phyloP scores from a whole-genome alignment of 1,140 invertebrate genomes.

The Apolygus lucorum region DNA sequence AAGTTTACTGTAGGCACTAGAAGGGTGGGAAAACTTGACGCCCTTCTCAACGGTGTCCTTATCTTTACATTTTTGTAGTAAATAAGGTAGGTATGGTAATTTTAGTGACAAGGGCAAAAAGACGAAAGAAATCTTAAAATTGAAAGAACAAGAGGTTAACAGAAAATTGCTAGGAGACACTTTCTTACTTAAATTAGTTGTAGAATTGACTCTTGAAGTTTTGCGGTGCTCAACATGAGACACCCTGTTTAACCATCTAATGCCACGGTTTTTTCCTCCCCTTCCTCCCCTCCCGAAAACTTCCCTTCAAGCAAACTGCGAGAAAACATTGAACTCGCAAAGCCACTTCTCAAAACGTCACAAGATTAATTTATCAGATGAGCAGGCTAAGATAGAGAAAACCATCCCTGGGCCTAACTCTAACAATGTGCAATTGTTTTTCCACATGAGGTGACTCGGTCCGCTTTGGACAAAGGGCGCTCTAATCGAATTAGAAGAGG shows the following conservation, averaged over 20 bases:
- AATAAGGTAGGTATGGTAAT: no score
- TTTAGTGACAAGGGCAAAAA: no score
- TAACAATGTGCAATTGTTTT: constrained; percentile 22
- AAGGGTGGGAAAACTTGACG: no score
- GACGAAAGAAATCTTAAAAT: no score
- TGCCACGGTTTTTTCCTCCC: not conserved
- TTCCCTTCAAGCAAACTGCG: constrained; percentile 2
- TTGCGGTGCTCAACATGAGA: no score
- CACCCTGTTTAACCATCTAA: constrained; percentile 24
- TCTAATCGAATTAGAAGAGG: constrained; percentile 17
- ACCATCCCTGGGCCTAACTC: constrained; percentile 1
- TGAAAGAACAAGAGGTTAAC: no score
- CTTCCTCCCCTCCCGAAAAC: not conserved
- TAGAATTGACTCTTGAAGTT: no score
- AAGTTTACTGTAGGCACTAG: no score
- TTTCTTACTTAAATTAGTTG: no score
- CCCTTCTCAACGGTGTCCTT: no score
- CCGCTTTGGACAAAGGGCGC: constrained; percentile 14
- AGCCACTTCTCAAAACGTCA: constrained; percentile 18
- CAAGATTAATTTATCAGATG: constrained; percentile 24
- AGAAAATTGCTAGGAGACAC: no score
- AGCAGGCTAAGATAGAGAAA: constrained; percentile 19
- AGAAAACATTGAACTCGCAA: constrained; percentile 18
- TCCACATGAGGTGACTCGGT: constrained; percentile 18
- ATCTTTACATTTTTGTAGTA: no score